Evolutionary conservation across 2,797 vertebrate genomes (phyloP), one percentile per base, ranked within the genome.

Genomic region (Pagetopsis macropterus): DNA sequence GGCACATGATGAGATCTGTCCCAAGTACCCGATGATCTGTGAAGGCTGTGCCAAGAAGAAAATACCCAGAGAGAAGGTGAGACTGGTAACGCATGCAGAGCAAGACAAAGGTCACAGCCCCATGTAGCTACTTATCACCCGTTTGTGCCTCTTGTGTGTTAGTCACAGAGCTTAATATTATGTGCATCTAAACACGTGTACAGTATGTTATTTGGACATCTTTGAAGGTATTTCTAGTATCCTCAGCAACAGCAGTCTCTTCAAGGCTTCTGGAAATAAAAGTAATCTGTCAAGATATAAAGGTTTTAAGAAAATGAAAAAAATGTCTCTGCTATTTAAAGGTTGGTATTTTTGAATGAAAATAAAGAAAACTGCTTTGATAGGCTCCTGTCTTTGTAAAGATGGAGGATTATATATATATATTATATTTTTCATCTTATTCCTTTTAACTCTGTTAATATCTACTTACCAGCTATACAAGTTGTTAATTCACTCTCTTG

Each of bases 41-140:
- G 96, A 98, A 51, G 95, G 96, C 88, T 99, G 98, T 37, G 96
- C 96, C 69, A 96, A 96, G 90, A 97, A 96, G 90, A 98, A 96
- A 91, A 96, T 98, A 82, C 94, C 96, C 14, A 94, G 97, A 86
- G 97, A 99, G 85, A 98, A 97, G 94, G 98, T 93, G 46, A 72
- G 50, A 21, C 40, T 54, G 56, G 17, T 8, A 49, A 54, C 12
- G 7, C 3, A 3, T 9, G 7, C 19, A 48, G n/a, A 64, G 9
- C n/a, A 56, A 4, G 3, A 51, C 27, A 37, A 40, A 62, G 8
- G 48, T 52, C 17, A 15, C 14, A 49, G 46, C 43, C 41, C 5
- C 9, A 10, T 9, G 27, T 10, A n/a, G 27, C 16, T 44, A 15
- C 54, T 57, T 10, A 16, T 11, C 7, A 8, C 16, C 21, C 31